Evolutionary conservation across 1,140 invertebrate species (phyloP).

Genomic region (Drosophila jambulina): DNA sequence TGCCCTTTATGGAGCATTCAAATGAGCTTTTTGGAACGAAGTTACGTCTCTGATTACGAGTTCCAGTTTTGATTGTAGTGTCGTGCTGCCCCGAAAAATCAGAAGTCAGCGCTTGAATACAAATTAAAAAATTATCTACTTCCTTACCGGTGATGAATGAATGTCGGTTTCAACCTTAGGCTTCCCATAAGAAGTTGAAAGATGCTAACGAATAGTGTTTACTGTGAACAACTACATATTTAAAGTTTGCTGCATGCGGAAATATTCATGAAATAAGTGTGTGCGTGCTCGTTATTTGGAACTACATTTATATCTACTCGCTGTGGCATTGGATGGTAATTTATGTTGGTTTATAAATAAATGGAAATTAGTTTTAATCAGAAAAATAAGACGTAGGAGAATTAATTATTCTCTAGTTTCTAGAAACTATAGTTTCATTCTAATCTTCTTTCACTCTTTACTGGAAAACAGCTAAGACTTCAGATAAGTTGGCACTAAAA

Average conservation of each 20-base stretch:
- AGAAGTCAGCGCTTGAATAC: constrained; percentile 50
- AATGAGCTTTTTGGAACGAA: constrained; percentile 45
- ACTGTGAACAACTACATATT: constrained; percentile 16
- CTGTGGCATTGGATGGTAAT: constrained; percentile 26
- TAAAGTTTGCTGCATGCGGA: constrained; percentile 9
- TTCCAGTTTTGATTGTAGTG: constrained; percentile 39
- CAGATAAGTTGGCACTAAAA: neutral
- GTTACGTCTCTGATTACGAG: constrained; percentile 51
- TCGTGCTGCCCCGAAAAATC: constrained; percentile 26
- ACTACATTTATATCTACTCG: neutral
- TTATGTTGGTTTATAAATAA: neutral
- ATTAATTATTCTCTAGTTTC: neutral
- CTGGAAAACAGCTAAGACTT: neutral
- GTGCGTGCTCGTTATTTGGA: neutral
- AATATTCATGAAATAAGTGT: neutral
- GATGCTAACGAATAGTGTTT: constrained; percentile 19
- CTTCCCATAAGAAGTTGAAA: constrained; percentile 26
- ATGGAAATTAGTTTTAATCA: neutral
- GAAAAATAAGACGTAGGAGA: too few relatives aligned
- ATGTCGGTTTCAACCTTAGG: constrained; percentile 35
- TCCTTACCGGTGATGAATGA: constrained; percentile 51
- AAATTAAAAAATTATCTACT: constrained; percentile 60
- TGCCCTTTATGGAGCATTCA: constrained; percentile 43
- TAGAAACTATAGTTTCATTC: neutral
- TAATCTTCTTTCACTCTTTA: neutral